Conservation (phyloP, 2,797 vertebrate species). For the Molossus alvarezi region DNA sequence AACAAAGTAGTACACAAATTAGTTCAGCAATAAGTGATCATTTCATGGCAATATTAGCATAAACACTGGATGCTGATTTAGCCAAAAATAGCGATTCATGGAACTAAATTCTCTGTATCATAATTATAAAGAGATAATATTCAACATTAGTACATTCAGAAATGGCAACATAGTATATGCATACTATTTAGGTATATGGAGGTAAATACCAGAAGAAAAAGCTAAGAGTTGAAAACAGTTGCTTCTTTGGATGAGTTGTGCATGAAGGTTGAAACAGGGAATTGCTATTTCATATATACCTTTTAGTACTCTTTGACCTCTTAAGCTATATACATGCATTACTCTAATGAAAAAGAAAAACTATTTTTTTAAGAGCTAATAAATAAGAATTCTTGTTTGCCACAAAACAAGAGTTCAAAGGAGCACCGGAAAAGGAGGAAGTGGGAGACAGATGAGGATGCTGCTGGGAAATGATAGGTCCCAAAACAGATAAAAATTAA, state of each 20-base stretch:
- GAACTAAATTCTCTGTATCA: constrained; percentile 28
- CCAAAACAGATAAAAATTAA: background rate
- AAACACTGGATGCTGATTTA: constrained; percentile 3
- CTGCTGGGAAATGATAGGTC: background rate
- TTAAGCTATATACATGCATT: background rate
- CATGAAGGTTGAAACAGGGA: background rate
- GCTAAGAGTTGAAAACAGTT: constrained; percentile 11
- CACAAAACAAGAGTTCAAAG: constrained; percentile 33
- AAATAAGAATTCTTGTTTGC: background rate
- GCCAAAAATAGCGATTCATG: constrained; percentile 23
- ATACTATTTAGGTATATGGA: background rate
- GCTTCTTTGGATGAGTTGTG: background rate
- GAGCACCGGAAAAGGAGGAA: background rate
- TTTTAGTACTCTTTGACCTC: constrained; percentile 33
- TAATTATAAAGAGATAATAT: constrained; percentile 39
- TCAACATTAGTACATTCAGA: background rate
- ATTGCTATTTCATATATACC: constrained; percentile 6
- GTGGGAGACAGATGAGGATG: background rate
- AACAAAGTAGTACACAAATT: constrained; percentile 2
- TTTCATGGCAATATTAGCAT: constrained; percentile 48
- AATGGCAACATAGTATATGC: background rate
- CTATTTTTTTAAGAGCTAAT: background rate
- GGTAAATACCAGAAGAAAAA: background rate
- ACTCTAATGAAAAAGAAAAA: constrained; percentile 17
- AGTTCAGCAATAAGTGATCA: background rate